Evolutionary conservation across 2,888 invertebrate genomes (phyloP), one percentile per base, ranked within the genome.

Genomic region (Thyatira batis): DNA sequence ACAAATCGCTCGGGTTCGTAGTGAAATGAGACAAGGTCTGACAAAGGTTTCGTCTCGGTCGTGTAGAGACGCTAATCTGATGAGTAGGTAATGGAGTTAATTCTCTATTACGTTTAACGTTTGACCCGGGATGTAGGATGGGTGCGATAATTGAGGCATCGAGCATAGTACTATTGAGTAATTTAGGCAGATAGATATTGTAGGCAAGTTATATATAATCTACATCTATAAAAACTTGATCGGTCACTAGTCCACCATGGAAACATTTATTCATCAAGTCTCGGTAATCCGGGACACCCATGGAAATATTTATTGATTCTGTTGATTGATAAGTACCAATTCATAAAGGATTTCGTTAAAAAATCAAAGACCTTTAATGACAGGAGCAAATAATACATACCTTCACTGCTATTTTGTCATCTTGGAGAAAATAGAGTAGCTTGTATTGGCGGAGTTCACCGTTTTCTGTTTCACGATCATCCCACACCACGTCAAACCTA

Each of bases 371-470:
- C 33, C 44, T 23, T 45, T 25, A 51, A 13, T 33, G 20, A n/a
- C n/a, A n/a, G n/a, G n/a, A n/a, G n/a, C n/a, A n/a, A n/a, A n/a
- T n/a, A n/a, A n/a, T 10, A 13, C 20, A 60, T 73, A 92, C 92
- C 76, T 95, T 94, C 0, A 98, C 92, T 52, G 96, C 94, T 51
- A 98, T 93, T 0, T 95, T 96, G 76, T 97, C 96, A 75, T 98
- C 97, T 51, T 95, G 94, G 20, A 98, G 89, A 80, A 95, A 97
- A 82, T 97, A 98, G 72, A 95, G 89, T 53, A 98, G 83, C 69
- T 95, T 93, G 79, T 95, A 97, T 79, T 94, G 89, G 53, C 87
- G 84, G n/a, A 94, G 78, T 63, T 94, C 94, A 0, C 93, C 94
- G 58, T 85, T 87, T 57, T 92, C 92, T 0, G 89, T 85, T 57